Percentiles rank a stretch among this genome's conserved stretches.
Conservation (phyloP, 2,797 vertebrate species). For the Pagetopsis macropterus region DNA sequence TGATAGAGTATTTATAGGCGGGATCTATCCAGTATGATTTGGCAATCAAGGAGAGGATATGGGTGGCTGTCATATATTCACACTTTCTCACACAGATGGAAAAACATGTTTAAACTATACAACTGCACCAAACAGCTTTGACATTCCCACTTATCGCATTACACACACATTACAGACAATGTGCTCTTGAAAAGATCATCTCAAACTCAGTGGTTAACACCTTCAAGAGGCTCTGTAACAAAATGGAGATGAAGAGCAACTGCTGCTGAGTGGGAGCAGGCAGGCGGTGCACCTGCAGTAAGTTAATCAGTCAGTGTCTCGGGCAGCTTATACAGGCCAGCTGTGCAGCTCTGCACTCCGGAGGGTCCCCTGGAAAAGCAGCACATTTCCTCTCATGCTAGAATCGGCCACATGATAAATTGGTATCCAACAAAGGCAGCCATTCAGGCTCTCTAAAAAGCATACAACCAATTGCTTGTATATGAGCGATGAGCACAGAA, state of each 20-base stretch:
- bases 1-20: conserved; percentile 37
- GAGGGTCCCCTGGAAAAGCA: conserved; percentile 56
- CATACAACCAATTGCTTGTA: conserved; percentile 53
- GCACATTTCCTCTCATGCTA: conserved; percentile 45
- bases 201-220: conserved; percentile 34
- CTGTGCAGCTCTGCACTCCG: conserved; percentile 59
- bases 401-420: conserved; percentile 64
- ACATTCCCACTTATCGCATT: conserved; percentile 21
- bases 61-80: conserved; percentile 3
- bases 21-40: conserved; percentile 17
- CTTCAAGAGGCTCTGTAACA: conserved; percentile 29
- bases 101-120: conserved; percentile 3
- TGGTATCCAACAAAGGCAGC: conserved; percentile 60
- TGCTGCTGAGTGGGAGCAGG: conserved; percentile 33
- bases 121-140: neutral
- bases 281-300: conserved; percentile 69
- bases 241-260: conserved; percentile 57
- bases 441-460: conserved; percentile 62
- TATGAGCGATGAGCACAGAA: conserved; percentile 64
- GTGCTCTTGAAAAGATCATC: conserved; percentile 26
- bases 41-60: conserved; percentile 8
- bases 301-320: conserved; percentile 74
- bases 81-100: neutral
- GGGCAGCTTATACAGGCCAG: conserved; percentile 64
- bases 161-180: conserved; percentile 4